Evolutionary conservation across 1,140 invertebrate species (phyloP).

Genomic region (Zaprionus gabonicus): DNA sequence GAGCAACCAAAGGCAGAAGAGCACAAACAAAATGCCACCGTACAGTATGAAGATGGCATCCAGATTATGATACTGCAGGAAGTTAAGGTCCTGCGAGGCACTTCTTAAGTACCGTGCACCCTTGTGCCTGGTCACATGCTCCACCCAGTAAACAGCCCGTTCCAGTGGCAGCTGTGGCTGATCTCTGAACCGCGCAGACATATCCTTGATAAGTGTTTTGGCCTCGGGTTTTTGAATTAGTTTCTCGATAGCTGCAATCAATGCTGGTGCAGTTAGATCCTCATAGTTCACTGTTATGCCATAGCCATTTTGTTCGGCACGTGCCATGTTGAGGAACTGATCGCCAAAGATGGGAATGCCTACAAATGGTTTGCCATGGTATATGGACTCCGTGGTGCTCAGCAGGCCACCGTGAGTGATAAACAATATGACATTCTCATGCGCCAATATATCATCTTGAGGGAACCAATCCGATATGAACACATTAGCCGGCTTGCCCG

Average conservation of each 20-base stretch:
- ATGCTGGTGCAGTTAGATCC: slow-evolving; percentile 49
- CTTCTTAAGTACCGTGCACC: slow-evolving; percentile 85
- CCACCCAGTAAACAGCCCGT: slow-evolving; percentile 89
- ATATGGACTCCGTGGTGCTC: slow-evolving; percentile 90
- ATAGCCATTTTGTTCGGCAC: slow-evolving; percentile 85
- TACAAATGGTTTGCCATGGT: slow-evolving; percentile 89
- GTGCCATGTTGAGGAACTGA: slow-evolving; percentile 86
- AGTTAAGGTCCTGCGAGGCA: slow-evolving; percentile 85
- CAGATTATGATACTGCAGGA: slow-evolving; percentile 86
- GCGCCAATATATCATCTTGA: slow-evolving; percentile 89
- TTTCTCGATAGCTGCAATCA: slow-evolving; percentile 55
- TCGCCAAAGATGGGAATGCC: slow-evolving; percentile 89
- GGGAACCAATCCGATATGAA: slow-evolving; percentile 89
- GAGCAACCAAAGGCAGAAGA: slow-evolving; percentile 44
- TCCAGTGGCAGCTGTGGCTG: slow-evolving; percentile 87
- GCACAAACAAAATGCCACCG: slow-evolving; percentile 61
- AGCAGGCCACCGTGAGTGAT: slow-evolving; percentile 90
- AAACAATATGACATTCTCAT: slow-evolving; percentile 89
- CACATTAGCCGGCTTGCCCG: slow-evolving; percentile 87
- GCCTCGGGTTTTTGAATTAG: slow-evolving; percentile 65
- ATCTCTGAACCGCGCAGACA: slow-evolving; percentile 88
- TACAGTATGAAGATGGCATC: slow-evolving; percentile 84
- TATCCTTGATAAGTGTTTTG: slow-evolving; percentile 83
- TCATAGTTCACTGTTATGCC: slow-evolving; percentile 78
- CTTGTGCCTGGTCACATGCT: slow-evolving; percentile 88